Evolutionary conservation across 2,113 vertebrate species (phyloP).

Genomic region (Melanostigma gelatinosum): DNA sequence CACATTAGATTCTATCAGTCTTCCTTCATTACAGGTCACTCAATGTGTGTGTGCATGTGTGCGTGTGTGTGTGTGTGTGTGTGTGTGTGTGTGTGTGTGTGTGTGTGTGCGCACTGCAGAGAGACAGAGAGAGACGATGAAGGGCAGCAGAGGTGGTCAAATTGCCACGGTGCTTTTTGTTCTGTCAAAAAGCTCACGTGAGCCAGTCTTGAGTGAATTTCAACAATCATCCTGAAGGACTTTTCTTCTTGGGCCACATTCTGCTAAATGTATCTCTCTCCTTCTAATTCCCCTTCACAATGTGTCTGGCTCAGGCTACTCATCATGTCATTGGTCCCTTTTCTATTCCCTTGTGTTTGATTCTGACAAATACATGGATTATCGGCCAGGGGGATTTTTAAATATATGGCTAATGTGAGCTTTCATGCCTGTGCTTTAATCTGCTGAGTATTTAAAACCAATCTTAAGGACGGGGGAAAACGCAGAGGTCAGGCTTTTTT

Average conservation of each 20-base stretch:
- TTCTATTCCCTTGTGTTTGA: constrained; percentile 85
- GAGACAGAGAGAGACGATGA: constrained; percentile 38
- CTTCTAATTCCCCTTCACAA: constrained; percentile 81
- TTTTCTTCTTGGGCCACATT: constrained; percentile 74
- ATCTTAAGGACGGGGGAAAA: constrained; percentile 81
- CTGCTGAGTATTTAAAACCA: constrained; percentile 85
- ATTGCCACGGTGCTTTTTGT: constrained; percentile 68
- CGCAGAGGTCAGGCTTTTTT: constrained; percentile 82
- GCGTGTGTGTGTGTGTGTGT: constrained; percentile 23
- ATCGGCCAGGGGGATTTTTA: constrained; percentile 81
- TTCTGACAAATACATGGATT: constrained; percentile 86
- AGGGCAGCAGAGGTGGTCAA: constrained; percentile 74
- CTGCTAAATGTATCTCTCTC: constrained; percentile 80
- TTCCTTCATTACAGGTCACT: constrained; percentile 46
- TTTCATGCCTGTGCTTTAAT: constrained; percentile 85
- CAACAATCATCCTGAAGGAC: constrained; percentile 81
- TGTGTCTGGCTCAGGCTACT: constrained; percentile 74
- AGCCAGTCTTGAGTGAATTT: constrained; percentile 75
- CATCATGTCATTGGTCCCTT: constrained; percentile 79
- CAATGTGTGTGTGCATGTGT: constrained; percentile 20
- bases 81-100: constrained; percentile 26
- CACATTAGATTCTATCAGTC: constrained; percentile 33
- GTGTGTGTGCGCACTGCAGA: neutral
- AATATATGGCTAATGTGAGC: constrained; percentile 86
- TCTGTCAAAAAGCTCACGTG: constrained; percentile 65